These are phyloP conservation scores for Myripristis murdjan DNA, from an alignment of 2,797 vertebrate genomes.

Conservation along the genomic window DNA sequence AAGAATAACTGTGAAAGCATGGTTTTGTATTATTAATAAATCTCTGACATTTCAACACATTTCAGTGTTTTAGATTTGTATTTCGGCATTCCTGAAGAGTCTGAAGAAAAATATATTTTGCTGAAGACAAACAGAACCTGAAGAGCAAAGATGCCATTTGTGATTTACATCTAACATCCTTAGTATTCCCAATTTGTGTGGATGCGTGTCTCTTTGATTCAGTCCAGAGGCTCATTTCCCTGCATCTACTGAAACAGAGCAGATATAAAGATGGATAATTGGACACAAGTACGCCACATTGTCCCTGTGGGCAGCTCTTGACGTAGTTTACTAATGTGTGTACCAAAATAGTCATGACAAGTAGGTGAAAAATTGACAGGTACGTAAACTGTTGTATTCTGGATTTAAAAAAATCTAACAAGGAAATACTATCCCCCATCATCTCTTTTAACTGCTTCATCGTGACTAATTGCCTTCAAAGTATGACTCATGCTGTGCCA, in stretches of 20 bases:
- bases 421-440: constrained; percentile 37
- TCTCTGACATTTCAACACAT: too few relatives aligned
- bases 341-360: constrained; percentile 43
- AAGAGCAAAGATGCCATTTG: constrained; percentile 12
- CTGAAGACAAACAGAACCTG: not conserved
- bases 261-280: constrained; percentile 70
- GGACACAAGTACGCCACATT: constrained; percentile 62
- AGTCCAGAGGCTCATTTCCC: constrained; percentile 49
- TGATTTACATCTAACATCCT: constrained; percentile 45
- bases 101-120: constrained; percentile 11
- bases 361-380: constrained; percentile 23
- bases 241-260: constrained; percentile 52
- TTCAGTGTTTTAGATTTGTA: constrained; percentile 6
- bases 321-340: constrained; percentile 52
- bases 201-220: too few relatives aligned
- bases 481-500: constrained; percentile 23
- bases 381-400: constrained; percentile 62
- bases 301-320: constrained; percentile 56
- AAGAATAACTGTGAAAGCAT: too few relatives aligned
- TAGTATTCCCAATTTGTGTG: not conserved
- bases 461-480: constrained; percentile 41
- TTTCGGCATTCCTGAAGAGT: constrained; percentile 27
- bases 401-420: constrained; percentile 30
- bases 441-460: constrained; percentile 23
- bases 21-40: too few relatives aligned